Evolutionary conservation across 1,140 invertebrate species (phyloP).

Genomic region (Acromyrmex echinatior): DNA sequence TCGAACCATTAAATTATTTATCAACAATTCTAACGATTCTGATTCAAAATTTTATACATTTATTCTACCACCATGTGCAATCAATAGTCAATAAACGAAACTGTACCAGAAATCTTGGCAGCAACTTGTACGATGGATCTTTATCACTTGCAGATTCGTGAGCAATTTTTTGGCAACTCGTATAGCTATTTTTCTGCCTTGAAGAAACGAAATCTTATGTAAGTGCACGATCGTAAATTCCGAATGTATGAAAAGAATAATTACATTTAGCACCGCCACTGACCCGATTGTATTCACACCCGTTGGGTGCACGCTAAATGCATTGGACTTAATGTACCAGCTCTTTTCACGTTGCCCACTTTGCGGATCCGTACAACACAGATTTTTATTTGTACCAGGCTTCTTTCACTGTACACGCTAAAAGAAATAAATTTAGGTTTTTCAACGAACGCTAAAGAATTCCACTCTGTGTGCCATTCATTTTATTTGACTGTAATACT

Average conservation of each 20-base stretch:
- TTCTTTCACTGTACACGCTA: constrained; percentile 11
- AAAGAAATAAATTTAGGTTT: constrained; percentile 46
- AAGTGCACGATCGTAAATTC: constrained; percentile 42
- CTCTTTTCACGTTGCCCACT: constrained; percentile 49
- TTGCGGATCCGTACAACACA: background rate
- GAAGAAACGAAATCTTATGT: constrained; percentile 10
- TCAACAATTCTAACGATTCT: background rate
- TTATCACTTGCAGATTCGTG: background rate
- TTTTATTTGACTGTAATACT: constrained; percentile 35
- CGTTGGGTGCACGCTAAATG: constrained; percentile 55
- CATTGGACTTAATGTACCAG: constrained; percentile 52
- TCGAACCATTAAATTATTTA: constrained; percentile 23
- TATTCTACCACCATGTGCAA: background rate
- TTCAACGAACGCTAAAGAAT: constrained; percentile 15
- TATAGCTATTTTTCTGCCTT: constrained; percentile 14
- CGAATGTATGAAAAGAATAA: constrained; percentile 55
- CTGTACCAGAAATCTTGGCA: background rate
- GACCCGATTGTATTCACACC: constrained; percentile 44
- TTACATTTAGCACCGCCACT: constrained; percentile 49
- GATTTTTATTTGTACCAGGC: constrained; percentile 49
- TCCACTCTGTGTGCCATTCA: constrained; percentile 9
- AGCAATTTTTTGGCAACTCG: constrained; percentile 5
- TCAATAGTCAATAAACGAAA: background rate
- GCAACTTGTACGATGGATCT: background rate
- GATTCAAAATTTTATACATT: background rate